Evolutionary conservation across 92 coral and sea anemone genomes (phyloP).

Genomic region (Epizoanthus rinbou): DNA sequence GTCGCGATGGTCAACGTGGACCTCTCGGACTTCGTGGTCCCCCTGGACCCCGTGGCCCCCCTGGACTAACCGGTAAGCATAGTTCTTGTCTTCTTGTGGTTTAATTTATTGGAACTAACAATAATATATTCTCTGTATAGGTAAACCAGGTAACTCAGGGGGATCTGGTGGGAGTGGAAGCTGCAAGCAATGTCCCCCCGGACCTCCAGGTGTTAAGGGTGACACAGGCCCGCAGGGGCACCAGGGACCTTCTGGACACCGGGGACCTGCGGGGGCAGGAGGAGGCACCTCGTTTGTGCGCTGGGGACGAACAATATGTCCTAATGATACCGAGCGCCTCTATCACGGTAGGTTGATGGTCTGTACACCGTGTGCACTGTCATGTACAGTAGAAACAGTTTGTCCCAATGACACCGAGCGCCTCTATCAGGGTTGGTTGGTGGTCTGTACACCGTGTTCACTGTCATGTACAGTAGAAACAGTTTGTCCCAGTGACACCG

Average conservation of each 20-base stretch:
- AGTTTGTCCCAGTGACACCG: slow-evolving; percentile 16
- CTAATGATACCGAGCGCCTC: slow-evolving; percentile 10
- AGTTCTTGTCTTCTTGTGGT: too few species aligned
- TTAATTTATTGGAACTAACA: background rate
- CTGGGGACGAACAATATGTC: slow-evolving; percentile 24
- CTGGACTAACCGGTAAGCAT: slow-evolving; percentile 12
- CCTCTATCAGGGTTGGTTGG: background rate
- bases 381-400: background rate
- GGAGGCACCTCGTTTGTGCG: slow-evolving; percentile 37
- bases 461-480: too few species aligned
- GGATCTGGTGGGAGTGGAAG: background rate
- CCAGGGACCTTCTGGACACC: slow-evolving; percentile 9
- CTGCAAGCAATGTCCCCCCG: slow-evolving; percentile 32
- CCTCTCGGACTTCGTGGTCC: background rate
- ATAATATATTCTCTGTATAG: background rate
- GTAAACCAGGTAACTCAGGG: background rate
- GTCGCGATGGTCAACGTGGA: slow-evolving; percentile 19
- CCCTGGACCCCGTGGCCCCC: background rate
- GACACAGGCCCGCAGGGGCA: slow-evolving; percentile 7
- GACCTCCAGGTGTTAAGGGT: background rate
- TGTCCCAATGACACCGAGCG: slow-evolving; percentile 18
- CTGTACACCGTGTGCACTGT: too few species aligned
- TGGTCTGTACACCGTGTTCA: too few species aligned
- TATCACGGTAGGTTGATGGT: background rate
- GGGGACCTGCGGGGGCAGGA: background rate